Conservation (phyloP, 2,888 invertebrate genomes). For the Sphecodes monilicornis region DNA sequence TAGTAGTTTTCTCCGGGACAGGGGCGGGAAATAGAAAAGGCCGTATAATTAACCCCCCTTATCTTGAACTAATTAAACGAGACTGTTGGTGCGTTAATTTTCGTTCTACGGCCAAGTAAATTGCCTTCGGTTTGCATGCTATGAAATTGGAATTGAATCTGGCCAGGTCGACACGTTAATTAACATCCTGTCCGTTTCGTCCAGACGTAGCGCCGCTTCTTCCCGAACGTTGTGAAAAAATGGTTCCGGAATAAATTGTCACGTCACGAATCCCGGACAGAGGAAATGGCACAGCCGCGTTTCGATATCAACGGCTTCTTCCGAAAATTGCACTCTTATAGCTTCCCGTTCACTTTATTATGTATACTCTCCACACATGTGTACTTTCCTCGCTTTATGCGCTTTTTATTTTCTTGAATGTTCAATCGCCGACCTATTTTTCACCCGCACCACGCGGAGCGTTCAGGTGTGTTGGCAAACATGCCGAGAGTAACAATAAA, state of each 20-base stretch:
- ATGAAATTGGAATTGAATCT: conserved; percentile 53
- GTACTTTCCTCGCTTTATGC: not conserved
- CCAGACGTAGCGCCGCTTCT: conserved; percentile 17
- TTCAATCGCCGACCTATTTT: not conserved
- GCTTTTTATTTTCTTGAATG: not conserved
- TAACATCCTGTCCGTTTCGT: conserved; percentile 31
- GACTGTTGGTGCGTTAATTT: conserved; percentile 21
- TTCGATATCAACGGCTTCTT: not conserved
- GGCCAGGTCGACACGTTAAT: conserved; percentile 43
- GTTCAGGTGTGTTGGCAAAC: not conserved
- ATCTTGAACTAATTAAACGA: conserved; percentile 25
- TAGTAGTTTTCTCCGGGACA: not conserved
- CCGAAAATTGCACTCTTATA: not conserved
- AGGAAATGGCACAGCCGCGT: not conserved
- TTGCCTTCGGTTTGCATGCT: conserved; percentile 28
- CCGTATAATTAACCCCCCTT: not conserved
- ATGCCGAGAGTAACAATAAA: not conserved
- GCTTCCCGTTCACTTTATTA: not conserved
- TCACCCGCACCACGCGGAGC: not conserved
- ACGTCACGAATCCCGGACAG: no score
- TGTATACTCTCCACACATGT: not conserved
- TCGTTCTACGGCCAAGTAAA: conserved; percentile 24
- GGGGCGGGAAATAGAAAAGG: not conserved
- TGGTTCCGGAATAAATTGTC: not conserved
- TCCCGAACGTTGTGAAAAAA: not conserved